phyloP scores from a whole-genome alignment of 2,888 invertebrate genomes.

The Tetrapedia diversipes region DNA sequence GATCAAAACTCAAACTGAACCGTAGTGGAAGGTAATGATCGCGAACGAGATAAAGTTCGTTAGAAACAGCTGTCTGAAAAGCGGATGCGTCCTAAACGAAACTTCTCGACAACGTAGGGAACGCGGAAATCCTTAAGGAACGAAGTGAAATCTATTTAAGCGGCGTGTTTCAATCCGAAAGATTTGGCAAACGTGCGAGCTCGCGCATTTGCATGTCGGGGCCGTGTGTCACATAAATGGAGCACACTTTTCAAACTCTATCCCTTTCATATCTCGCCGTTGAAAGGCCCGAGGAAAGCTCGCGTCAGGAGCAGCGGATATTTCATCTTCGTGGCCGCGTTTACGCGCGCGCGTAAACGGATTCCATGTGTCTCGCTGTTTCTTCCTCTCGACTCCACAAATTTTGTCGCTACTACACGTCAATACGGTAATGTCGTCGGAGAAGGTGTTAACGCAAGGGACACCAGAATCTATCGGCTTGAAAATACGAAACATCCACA shows the following conservation, averaged over 20 bases:
- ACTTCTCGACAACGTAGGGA: neutral
- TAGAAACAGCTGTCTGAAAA: too few relatives aligned
- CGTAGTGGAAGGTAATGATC: too few relatives aligned
- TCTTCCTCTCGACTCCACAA: neutral
- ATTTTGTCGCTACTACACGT: slow-evolving; percentile 1
- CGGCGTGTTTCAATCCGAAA: slow-evolving; percentile 24
- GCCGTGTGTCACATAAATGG: slow-evolving; percentile 52
- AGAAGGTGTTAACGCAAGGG: neutral
- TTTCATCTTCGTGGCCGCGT: slow-evolving; percentile 44
- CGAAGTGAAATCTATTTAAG: slow-evolving; percentile 29
- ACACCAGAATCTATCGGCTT: too few relatives aligned
- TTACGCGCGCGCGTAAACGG: slow-evolving; percentile 41
- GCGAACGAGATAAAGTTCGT: too few relatives aligned
- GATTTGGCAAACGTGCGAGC: slow-evolving; percentile 28
- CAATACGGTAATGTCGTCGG: neutral
- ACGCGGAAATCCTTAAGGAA: slow-evolving; percentile 10
- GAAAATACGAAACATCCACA: too few relatives aligned
- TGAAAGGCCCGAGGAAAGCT: slow-evolving; percentile 47
- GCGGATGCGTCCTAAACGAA: neutral
- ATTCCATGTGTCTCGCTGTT: slow-evolving; percentile 34
- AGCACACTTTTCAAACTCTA: slow-evolving; percentile 59
- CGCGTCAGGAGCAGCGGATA: slow-evolving; percentile 50
- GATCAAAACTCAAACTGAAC: too few relatives aligned
- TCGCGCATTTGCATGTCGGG: slow-evolving; percentile 34
- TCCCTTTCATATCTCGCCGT: slow-evolving; percentile 43